Conservation (phyloP, 2,113 vertebrate genomes). For the Cyprinodon brontotheroides region DNA sequence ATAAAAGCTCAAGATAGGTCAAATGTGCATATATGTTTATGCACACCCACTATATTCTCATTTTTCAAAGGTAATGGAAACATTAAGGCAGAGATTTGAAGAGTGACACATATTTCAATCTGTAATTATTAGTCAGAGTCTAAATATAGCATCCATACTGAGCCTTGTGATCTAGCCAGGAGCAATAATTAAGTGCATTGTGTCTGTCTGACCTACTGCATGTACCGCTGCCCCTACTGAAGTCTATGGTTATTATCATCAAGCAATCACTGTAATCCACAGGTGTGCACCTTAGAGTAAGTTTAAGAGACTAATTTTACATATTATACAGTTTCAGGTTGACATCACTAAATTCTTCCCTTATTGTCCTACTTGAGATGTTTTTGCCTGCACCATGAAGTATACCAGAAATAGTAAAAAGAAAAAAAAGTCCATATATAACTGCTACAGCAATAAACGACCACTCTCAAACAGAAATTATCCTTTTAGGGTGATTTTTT, state of each 20-base stretch:
- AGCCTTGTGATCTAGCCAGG: neutral
- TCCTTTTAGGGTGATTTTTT: neutral
- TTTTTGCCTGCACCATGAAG: neutral
- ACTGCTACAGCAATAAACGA: neutral
- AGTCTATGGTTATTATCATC: conserved; percentile 7
- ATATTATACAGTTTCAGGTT: no score
- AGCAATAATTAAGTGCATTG: neutral
- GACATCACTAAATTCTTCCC: neutral
- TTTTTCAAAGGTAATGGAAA: no score
- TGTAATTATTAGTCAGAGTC: neutral
- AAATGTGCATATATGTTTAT: no score
- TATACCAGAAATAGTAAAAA: neutral
- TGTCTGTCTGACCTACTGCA: neutral
- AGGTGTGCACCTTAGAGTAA: neutral
- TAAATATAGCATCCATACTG: neutral
- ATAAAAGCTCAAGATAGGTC: neutral
- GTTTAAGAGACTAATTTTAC: neutral
- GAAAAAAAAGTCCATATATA: neutral
- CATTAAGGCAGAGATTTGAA: neutral
- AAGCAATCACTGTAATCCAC: neutral
- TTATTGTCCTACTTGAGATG: neutral
- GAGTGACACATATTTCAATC: neutral
- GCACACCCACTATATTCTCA: no score
- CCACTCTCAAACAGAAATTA: neutral
- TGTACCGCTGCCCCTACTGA: neutral